Evolutionary conservation across 2,888 invertebrate genomes (phyloP), one percentile per base, ranked within the genome.

Genomic region (Trichacis sp.): DNA sequence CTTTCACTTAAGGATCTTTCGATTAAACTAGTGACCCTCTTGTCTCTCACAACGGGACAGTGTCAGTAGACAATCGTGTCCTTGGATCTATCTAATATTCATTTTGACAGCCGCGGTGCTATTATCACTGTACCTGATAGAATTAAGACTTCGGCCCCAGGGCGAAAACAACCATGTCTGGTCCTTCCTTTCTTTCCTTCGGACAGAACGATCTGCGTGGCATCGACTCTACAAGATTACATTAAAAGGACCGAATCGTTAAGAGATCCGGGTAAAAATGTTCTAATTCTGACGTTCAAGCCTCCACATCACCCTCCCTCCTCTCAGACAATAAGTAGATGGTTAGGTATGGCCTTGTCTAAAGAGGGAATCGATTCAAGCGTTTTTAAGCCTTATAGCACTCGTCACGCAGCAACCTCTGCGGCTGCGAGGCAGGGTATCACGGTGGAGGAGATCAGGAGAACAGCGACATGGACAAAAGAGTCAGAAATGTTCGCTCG

Each of bases 31-130:
- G 57, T 49, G 3, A 60, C 60, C 1, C 40, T 72, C n/a, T 30
- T 72, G 9, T 61, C 64, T 1, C 5, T 70, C 14, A 30, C 38
- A n/a, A 70, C 70, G 0, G 70, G 52, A 5, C 70, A 69, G 0
- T 36, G 64, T 11, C 38, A 56, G 8, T 66, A 72, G 36, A 72
- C 72, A 24, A 24, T 24, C 3, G 24, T 8, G 24, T 24, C 24
- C 24, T 24, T 24, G 24, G 8, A 24, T 24, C 4, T 24, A 24
- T 24, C 24, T 24, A 24, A 24, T 24, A 60, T 60, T 9, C 19
- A 19, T 14, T 17, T 43, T 15, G 5, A 11, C 0, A 5, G 6
- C 12, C 14, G n/a, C 6, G 42, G 19, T 11, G 43, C 59, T 14
- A 43, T 62, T 6, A 68, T 68, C 9, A 57, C 46, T 9, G 66